Percentiles rank a stretch among this genome's conserved stretches.
phyloP scores from a whole-genome alignment of 2,888 invertebrate species.

The Cyclophora punctaria region DNA sequence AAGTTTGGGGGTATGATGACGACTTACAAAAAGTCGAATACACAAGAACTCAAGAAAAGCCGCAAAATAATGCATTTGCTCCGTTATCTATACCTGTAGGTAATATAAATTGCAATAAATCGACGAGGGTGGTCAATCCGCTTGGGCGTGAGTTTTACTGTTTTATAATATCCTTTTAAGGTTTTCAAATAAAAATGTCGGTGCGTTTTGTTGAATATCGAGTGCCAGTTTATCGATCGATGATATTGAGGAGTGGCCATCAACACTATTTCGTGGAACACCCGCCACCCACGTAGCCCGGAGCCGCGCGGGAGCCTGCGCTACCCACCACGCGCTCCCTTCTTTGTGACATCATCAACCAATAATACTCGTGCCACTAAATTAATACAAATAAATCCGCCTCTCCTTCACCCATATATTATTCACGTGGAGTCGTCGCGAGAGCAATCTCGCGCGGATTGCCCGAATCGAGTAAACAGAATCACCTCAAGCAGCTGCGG shows the following conservation, averaged over 20 bases:
- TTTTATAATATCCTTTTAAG: constrained; percentile 17
- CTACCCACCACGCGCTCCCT: constrained; percentile 31
- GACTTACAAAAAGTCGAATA: no score
- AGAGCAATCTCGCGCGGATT: constrained; percentile 9
- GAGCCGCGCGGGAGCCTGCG: constrained; percentile 32
- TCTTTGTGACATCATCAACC: constrained; percentile 35
- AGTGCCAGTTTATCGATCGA: constrained; percentile 43
- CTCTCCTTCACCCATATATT: neutral
- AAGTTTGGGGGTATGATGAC: no score
- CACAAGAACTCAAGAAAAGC: no score
- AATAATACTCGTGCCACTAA: constrained; percentile 12
- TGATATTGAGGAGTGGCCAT: constrained; percentile 41
- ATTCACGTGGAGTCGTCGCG: neutral
- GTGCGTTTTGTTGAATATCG: constrained; percentile 33
- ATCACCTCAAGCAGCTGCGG: constrained; percentile 15
- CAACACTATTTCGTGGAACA: constrained; percentile 59
- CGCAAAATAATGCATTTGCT: no score
- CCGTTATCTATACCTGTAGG: no score
- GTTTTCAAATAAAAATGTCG: constrained; percentile 16
- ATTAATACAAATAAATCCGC: no score
- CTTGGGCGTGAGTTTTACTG: constrained; percentile 13
- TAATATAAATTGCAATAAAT: constrained; percentile 1
- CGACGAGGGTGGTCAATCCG: constrained; percentile 19
- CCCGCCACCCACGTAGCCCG: constrained; percentile 63
- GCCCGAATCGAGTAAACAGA: constrained; percentile 14